A percentile compares a stretch with the other conserved stretches of the same genome.
Conservation (phyloP, 2,888 invertebrate genomes). For the Lasiommata megera region DNA sequence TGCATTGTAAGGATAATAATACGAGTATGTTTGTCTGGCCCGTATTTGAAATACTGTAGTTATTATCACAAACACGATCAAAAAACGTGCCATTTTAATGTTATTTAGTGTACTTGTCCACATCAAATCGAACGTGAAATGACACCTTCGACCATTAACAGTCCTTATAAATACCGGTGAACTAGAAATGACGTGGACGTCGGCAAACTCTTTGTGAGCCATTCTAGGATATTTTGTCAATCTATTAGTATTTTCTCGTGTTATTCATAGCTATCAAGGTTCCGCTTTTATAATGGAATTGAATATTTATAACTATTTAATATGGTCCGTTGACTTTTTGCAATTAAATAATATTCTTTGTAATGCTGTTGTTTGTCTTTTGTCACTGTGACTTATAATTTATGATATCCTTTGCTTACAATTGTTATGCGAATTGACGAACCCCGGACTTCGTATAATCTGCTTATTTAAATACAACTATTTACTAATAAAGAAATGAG, state of each 20-base stretch:
- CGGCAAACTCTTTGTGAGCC: slow-evolving; percentile 10
- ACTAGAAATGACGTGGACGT: slow-evolving; percentile 19
- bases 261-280: slow-evolving; percentile 8
- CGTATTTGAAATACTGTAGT: slow-evolving; percentile 17
- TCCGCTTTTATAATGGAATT: not conserved
- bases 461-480: too few species aligned
- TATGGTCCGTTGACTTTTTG: not conserved
- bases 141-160: slow-evolving; percentile 8
- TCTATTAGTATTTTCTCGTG: not conserved
- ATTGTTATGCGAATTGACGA: too few species aligned
- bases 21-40: slow-evolving; percentile 37
- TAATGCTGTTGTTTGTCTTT: too few species aligned
- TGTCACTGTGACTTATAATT: too few species aligned
- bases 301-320: too few species aligned
- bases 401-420: too few species aligned
- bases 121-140: slow-evolving; percentile 18
- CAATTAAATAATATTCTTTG: too few species aligned
- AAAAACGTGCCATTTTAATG: slow-evolving; percentile 9
- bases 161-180: slow-evolving; percentile 20
- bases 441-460: too few species aligned
- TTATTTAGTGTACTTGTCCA: slow-evolving; percentile 1
- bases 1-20: slow-evolving; percentile 43
- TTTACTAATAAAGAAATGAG: too few species aligned
- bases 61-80: slow-evolving; percentile 12
- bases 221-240: slow-evolving; percentile 14